phyloP scores from a whole-genome alignment of 1,140 invertebrate genomes.

The Manduca sexta region DNA sequence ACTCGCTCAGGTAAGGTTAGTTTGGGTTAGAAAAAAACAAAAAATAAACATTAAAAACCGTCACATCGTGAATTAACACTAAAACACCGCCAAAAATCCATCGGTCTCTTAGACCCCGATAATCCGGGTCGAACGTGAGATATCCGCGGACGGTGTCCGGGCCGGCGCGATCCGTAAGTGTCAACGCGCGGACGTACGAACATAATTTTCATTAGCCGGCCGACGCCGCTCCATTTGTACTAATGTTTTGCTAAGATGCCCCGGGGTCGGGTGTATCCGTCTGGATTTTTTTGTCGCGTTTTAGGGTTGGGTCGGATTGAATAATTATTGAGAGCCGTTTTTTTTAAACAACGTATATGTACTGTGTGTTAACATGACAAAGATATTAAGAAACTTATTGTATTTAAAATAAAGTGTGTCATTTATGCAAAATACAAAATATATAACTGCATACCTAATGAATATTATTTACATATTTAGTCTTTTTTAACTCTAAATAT shows the following conservation, averaged over 20 bases:
- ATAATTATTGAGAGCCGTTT: too few species aligned
- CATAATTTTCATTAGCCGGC: constrained; percentile 37
- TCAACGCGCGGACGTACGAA: constrained; percentile 24
- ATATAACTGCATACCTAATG: too few species aligned
- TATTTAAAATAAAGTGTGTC: too few species aligned
- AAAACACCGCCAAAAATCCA: constrained; percentile 11
- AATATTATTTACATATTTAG: too few species aligned
- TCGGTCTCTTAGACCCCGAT: constrained; percentile 13
- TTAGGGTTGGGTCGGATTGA: too few species aligned
- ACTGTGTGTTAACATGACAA: too few species aligned
- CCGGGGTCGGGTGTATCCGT: background rate
- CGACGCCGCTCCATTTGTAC: constrained; percentile 29
- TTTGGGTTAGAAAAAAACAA: too few species aligned
- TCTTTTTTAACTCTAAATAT: too few species aligned
- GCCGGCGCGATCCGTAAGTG: constrained; percentile 29
- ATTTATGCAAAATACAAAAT: too few species aligned
- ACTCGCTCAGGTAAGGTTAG: too few species aligned
- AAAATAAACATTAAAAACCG: background rate
- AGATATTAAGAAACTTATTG: too few species aligned
- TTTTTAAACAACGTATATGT: too few species aligned
- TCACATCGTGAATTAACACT: constrained; percentile 4
- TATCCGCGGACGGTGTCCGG: constrained; percentile 8
- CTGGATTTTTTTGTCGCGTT: background rate
- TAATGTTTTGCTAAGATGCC: constrained; percentile 20
- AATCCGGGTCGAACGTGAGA: constrained; percentile 18